Evolutionary conservation across 2,797 vertebrate species (phyloP).

Genomic region (Brachymystax lenok): DNA sequence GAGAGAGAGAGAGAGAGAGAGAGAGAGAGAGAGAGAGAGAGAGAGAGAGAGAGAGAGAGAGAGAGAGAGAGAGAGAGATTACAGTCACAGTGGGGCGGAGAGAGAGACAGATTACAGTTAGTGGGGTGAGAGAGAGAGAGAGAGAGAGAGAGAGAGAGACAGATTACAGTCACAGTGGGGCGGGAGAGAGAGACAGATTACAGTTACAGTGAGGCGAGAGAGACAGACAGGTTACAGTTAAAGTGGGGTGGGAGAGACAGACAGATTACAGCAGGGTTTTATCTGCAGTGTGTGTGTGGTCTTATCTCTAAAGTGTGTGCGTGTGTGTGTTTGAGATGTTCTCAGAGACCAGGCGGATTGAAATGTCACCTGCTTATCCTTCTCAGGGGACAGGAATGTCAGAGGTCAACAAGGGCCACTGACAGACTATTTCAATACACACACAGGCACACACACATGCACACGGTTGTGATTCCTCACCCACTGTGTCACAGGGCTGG

Average conservation of each 20-base stretch:
- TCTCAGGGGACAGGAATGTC: constrained; percentile 27
- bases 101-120: background rate
- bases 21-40: too few species aligned
- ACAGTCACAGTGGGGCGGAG: too few species aligned
- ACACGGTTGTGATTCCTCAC: constrained; percentile 78
- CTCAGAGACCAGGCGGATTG: constrained; percentile 6
- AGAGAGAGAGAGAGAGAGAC: too few species aligned
- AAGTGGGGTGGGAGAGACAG: too few species aligned
- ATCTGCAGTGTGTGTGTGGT: background rate
- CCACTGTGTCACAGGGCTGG: constrained; percentile 96
- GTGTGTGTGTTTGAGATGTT: background rate
- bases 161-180: too few species aligned
- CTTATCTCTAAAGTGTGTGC: background rate
- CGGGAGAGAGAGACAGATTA: too few species aligned
- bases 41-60: too few species aligned
- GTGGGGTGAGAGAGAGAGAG: too few species aligned
- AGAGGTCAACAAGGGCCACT: constrained; percentile 21
- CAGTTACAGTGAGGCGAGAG: too few species aligned
- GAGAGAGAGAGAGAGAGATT: too few species aligned
- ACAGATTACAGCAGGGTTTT: background rate
- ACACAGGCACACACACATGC: background rate
- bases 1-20: too few species aligned
- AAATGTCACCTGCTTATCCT: constrained; percentile 33
- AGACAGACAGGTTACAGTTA: too few species aligned
- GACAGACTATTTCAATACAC: constrained; percentile 10